Conservation (phyloP, 2,113 vertebrate species). For the Rynchops niger region DNA sequence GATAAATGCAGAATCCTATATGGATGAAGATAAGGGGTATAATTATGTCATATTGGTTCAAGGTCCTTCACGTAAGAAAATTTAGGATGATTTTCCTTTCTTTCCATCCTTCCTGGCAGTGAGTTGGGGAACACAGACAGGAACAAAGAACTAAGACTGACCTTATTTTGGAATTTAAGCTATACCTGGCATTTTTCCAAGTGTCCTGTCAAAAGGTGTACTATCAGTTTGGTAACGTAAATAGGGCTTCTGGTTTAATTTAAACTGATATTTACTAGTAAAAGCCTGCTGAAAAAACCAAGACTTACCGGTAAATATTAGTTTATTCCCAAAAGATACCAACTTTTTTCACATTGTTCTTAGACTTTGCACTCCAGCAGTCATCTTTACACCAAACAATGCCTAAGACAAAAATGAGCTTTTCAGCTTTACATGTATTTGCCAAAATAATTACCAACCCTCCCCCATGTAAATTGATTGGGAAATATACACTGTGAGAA, state of each 20-base stretch:
- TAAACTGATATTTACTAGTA: conserved; percentile 80
- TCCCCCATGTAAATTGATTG: conserved; percentile 69
- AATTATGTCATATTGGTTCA: background rate
- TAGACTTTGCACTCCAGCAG: conserved; percentile 77
- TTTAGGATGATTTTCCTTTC: background rate
- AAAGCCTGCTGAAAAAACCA: conserved; percentile 78
- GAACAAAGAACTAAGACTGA: background rate
- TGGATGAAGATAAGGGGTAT: background rate
- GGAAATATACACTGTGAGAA: conserved; percentile 62
- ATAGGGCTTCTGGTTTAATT: conserved; percentile 75
- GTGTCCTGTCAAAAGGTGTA: conserved; percentile 6
- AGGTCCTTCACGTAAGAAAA: background rate
- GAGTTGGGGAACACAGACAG: background rate
- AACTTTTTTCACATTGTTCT: conserved; percentile 78
- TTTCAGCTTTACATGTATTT: conserved; percentile 78
- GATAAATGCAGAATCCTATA: background rate
- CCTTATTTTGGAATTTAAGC: background rate
- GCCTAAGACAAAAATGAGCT: conserved; percentile 78
- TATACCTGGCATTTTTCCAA: background rate
- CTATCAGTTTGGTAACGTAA: conserved; percentile 30
- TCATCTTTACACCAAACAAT: conserved; percentile 78
- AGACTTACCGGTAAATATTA: conserved; percentile 79
- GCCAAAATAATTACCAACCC: conserved; percentile 72
- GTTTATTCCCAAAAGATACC: conserved; percentile 77
- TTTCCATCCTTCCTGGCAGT: background rate